Conservation (phyloP, 2,113 vertebrate species). For the Vulpes vulpes region DNA sequence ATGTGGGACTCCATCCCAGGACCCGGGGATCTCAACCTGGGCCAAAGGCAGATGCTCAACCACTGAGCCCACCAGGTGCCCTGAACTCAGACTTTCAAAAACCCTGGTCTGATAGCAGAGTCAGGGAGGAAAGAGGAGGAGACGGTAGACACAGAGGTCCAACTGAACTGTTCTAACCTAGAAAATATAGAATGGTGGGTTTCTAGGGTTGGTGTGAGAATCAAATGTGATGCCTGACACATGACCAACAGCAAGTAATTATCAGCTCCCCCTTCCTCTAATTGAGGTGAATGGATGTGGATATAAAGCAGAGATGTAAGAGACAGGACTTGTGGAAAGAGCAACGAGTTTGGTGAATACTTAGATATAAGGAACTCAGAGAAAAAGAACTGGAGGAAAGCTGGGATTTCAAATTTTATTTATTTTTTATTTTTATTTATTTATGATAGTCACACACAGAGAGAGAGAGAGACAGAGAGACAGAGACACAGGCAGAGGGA, state of each 20-base stretch:
- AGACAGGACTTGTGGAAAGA: not conserved
- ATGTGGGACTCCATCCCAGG: too few relatives aligned
- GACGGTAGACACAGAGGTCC: not conserved
- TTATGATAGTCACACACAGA: not conserved
- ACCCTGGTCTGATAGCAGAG: not conserved
- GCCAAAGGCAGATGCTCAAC: too few relatives aligned
- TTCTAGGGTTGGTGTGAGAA: not conserved
- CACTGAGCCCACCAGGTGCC: too few relatives aligned
- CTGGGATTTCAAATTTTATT: not conserved
- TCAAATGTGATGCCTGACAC: not conserved
- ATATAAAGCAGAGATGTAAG: not conserved
- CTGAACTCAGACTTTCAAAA: not conserved
- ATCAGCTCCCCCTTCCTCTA: not conserved
- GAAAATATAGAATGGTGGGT: not conserved
- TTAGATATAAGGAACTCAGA: not conserved
- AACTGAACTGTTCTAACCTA: not conserved
- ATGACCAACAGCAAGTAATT: not conserved
- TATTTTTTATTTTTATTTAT: not conserved
- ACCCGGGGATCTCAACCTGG: too few relatives aligned
- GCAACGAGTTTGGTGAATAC: not conserved
- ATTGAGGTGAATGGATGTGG: not conserved
- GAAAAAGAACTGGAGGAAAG: not conserved
- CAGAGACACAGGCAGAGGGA: not conserved
- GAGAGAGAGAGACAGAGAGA: accelerated
- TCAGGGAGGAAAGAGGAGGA: not conserved